Evolutionary conservation across 1,140 invertebrate species (phyloP), one percentile per base, ranked within the genome.

Genomic region (Atta texana): DNA sequence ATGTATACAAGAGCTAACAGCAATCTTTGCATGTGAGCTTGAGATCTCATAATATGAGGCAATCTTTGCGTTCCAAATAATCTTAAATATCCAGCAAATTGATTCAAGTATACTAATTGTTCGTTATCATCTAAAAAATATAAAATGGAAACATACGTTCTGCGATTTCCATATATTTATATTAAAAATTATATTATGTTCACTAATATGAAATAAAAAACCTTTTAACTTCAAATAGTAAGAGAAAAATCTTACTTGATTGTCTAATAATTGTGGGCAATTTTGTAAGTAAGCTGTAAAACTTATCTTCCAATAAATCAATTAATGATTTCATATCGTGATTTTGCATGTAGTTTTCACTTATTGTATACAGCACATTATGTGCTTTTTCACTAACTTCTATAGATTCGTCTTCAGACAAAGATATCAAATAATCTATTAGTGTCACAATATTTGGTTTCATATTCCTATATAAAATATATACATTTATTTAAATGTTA

Each of bases 11-110:
- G 93, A 39, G 96, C 94, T 61, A 95, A 91, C 34, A 96, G 92
- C 24, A 97, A 92, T 80, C 95, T 94, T 80, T 95, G 93, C 87
- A 96, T 93, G 88, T 96, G 95, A 77, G 94, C 92, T 10, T 92
- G 90, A 1, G 95, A 96, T 77, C 94, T 94, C 74, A 97, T 92
- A 61, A 96, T 94, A 49, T 92, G 85, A 6, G 95, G 94, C 21
- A 97, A 93, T 88, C 95, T 94, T 86, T 96, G 94, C 59, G 95
- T 94, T 53, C 92, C 95, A 85, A 97, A 94, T 39, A 97, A 88
- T 69, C 93, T 93, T 21, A 97, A 91, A 92, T 97, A 97, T 12
- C 97, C 97, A 57, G 95, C 93, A 4, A 97, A 87, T 55, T 97
- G 94, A 92, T 96, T 96, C 63, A 97, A 92, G 7, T 94, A 93